phyloP scores from a whole-genome alignment of 2,797 vertebrate species.

The Phalloptychus januarius region DNA sequence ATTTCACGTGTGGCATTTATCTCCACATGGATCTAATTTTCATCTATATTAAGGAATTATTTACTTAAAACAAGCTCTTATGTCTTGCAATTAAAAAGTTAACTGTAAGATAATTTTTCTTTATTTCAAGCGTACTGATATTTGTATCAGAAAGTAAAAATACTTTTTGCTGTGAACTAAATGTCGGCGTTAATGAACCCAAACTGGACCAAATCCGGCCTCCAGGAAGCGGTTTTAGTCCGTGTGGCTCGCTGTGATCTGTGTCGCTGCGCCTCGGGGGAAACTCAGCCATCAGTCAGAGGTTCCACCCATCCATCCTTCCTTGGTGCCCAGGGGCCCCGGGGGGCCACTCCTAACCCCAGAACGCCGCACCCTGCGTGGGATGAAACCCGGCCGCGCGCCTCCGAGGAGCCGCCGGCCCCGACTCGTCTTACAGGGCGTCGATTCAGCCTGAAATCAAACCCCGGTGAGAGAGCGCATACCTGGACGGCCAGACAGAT shows the following conservation, averaged over 20 bases:
- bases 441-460: slow-evolving; percentile 83
- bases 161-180: neutral
- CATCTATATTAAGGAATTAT: too few relatives aligned
- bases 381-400: slow-evolving; percentile 74
- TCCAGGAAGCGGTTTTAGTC: slow-evolving; percentile 44
- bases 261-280: slow-evolving; percentile 67
- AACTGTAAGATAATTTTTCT: too few relatives aligned
- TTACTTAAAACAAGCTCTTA: too few relatives aligned
- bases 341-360: slow-evolving; percentile 70
- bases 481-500: slow-evolving; percentile 62
- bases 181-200: neutral
- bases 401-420: slow-evolving; percentile 64
- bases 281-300: slow-evolving; percentile 74
- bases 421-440: slow-evolving; percentile 82
- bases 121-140: too few relatives aligned
- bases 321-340: slow-evolving; percentile 61
- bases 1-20: too few relatives aligned
- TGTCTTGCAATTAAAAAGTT: too few relatives aligned
- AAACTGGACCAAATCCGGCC: slow-evolving; percentile 17
- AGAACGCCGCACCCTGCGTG: slow-evolving; percentile 69
- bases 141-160: too few relatives aligned
- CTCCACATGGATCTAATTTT: too few relatives aligned
- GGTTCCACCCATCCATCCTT: slow-evolving; percentile 77
- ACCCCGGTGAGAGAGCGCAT: slow-evolving; percentile 74
- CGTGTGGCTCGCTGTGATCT: slow-evolving; percentile 64